Evolutionary conservation across 1,140 invertebrate species (phyloP).

Genomic region (Drosophila pachea): DNA sequence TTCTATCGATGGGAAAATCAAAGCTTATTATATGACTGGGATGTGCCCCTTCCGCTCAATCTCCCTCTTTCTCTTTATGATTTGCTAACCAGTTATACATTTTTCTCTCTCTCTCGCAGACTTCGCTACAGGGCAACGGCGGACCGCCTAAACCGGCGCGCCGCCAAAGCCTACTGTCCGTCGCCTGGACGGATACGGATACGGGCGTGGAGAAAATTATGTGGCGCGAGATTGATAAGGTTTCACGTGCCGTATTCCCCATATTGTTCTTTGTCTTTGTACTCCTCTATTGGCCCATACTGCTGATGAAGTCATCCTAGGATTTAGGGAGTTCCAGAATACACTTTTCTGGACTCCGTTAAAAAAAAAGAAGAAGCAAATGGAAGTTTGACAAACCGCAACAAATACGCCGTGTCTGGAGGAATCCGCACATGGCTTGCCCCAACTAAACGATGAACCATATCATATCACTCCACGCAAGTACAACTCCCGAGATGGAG

Average conservation of each 20-base stretch:
- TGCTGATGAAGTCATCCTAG: conserved; percentile 83
- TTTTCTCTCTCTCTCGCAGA: conserved; percentile 42
- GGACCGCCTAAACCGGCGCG: conserved; percentile 75
- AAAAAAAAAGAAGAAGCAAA: conserved; percentile 40
- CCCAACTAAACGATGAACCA: no score
- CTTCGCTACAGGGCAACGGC: conserved; percentile 76
- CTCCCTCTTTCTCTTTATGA: no score
- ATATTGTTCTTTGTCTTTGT: conserved; percentile 86
- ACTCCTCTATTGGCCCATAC: conserved; percentile 87
- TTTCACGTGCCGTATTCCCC: conserved; percentile 86
- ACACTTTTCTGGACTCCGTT: conserved; percentile 77
- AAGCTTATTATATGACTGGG: conserved; percentile 1
- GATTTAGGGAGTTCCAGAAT: conserved; percentile 78
- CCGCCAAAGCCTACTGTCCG: conserved; percentile 77
- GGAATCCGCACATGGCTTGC: no score
- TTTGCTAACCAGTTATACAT: not conserved
- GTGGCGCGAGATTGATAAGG: conserved; percentile 85
- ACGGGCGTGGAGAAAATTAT: conserved; percentile 84
- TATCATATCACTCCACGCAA: conserved; percentile 12
- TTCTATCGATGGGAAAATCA: conserved; percentile 19
- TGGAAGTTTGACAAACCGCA: no score
- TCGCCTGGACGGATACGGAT: conserved; percentile 82
- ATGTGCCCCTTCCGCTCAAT: no score
- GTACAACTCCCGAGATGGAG: not conserved
- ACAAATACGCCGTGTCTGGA: no score